These are phyloP conservation scores for Dipodomys merriami DNA, from an alignment of 2,113 vertebrate species.

Conservation along the genomic window DNA sequence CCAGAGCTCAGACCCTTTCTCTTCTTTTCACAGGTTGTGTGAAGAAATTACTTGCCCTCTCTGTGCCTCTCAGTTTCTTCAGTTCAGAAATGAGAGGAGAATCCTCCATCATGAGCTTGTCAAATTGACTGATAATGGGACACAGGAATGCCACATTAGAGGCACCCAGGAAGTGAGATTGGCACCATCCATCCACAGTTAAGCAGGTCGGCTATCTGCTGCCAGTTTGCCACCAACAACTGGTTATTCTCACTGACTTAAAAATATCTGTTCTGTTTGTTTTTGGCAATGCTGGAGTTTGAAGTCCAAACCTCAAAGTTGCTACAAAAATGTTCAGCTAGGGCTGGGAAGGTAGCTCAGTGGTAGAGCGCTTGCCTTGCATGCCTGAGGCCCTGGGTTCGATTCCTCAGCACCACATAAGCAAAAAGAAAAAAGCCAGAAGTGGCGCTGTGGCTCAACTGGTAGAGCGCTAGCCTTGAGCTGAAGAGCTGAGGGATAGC, in stretches of 20 bases:
- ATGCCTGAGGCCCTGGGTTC: too few relatives aligned
- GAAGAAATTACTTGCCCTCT: neutral
- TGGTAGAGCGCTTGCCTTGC: too few relatives aligned
- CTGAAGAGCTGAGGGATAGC: too few relatives aligned
- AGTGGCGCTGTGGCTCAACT: too few relatives aligned
- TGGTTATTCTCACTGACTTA: neutral
- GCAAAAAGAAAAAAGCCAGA: too few relatives aligned
- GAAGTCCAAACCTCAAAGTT: too few relatives aligned
- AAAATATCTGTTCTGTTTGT: neutral
- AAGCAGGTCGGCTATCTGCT: fast-evolving
- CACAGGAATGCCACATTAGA: neutral
- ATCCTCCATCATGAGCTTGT: too few relatives aligned
- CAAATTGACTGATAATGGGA: neutral
- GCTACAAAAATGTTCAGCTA: too few relatives aligned
- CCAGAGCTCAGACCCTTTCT: neutral
- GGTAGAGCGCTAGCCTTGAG: too few relatives aligned
- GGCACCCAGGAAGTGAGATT: neutral
- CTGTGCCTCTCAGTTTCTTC: neutral
- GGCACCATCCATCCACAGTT: fast-evolving
- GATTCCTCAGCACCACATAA: too few relatives aligned
- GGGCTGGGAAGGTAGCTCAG: too few relatives aligned
- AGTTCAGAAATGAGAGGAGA: neutral
- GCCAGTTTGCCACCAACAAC: fast-evolving
- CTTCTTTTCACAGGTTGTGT: neutral
- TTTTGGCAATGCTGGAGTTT: too few relatives aligned